Evolutionary conservation across 1,140 invertebrate species (phyloP).

Genomic region (Bombus pyrosoma): DNA sequence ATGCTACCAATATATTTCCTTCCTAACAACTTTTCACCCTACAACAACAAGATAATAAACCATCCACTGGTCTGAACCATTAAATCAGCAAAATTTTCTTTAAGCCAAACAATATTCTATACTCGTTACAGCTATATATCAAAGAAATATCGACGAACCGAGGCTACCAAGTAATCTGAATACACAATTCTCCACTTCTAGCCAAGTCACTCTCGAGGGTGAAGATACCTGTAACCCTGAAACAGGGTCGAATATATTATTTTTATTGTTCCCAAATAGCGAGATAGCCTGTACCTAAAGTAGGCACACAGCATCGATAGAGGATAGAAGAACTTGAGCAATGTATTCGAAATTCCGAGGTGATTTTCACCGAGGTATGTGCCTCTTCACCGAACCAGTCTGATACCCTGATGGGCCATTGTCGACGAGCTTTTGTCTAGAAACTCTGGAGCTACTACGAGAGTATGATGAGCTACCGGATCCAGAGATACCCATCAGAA

Average conservation of each 20-base stretch:
- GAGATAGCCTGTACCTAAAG: neutral
- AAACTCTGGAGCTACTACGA: constrained; percentile 52
- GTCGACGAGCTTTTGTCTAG: constrained; percentile 68
- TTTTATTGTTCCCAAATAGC: neutral
- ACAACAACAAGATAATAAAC: neutral
- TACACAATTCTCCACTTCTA: neutral
- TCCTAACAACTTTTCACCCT: too few relatives aligned
- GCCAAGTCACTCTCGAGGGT: neutral
- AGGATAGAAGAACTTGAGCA: neutral
- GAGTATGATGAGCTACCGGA: constrained; percentile 61
- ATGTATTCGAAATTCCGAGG: constrained; percentile 14
- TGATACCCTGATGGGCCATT: constrained; percentile 66
- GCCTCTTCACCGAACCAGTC: constrained; percentile 36
- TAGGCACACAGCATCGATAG: neutral
- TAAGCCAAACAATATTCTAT: neutral
- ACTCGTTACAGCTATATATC: neutral
- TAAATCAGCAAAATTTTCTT: neutral
- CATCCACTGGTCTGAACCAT: neutral
- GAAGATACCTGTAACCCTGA: constrained; percentile 6
- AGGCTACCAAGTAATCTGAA: neutral
- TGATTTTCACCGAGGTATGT: constrained; percentile 18
- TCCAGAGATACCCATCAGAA: constrained; percentile 64
- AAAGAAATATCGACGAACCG: neutral
- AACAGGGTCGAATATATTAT: constrained; percentile 9
- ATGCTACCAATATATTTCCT: too few relatives aligned